A percentile compares a stretch with the other conserved stretches of the same genome.
phyloP scores from a whole-genome alignment of 2,888 invertebrate genomes.

The Ditula angustiorana region DNA sequence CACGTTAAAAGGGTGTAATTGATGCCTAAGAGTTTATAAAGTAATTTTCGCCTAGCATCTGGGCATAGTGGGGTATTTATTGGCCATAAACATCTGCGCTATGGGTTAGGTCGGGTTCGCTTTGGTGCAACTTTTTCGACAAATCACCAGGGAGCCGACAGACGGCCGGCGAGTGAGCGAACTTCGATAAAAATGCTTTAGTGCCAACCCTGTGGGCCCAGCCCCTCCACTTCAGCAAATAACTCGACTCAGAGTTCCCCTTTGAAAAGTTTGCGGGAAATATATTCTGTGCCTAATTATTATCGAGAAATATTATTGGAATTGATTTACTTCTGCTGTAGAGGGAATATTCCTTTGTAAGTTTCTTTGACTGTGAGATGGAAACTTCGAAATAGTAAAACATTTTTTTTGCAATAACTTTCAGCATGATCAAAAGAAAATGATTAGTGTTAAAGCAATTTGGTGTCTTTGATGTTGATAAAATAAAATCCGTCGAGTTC shows the following conservation, averaged over 20 bases:
- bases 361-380: neutral
- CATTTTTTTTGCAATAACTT: constrained; percentile 4
- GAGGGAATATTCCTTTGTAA: neutral
- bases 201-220: constrained; percentile 45
- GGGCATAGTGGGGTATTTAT: constrained; percentile 35
- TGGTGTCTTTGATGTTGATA: constrained; percentile 25
- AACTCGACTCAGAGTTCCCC: constrained; percentile 27
- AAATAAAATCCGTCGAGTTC: constrained; percentile 15
- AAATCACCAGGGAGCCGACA: constrained; percentile 57
- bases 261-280: constrained; percentile 30
- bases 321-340: neutral
- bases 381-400: neutral
- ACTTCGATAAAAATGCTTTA: constrained; percentile 64
- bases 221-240: constrained; percentile 36
- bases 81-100: constrained; percentile 51
- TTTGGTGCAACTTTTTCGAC: constrained; percentile 56
- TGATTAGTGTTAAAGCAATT: constrained; percentile 22
- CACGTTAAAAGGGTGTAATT: constrained; percentile 13
- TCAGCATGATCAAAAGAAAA: constrained; percentile 18
- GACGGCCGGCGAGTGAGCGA: constrained; percentile 42
- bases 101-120: constrained; percentile 44
- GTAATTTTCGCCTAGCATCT: constrained; percentile 25
- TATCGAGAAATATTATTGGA: constrained; percentile 20
- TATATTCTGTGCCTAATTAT: constrained; percentile 29
- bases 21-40: constrained; percentile 16